Evolutionary conservation across 2,888 invertebrate species (phyloP).

Genomic region (Cactoblastis cactorum): DNA sequence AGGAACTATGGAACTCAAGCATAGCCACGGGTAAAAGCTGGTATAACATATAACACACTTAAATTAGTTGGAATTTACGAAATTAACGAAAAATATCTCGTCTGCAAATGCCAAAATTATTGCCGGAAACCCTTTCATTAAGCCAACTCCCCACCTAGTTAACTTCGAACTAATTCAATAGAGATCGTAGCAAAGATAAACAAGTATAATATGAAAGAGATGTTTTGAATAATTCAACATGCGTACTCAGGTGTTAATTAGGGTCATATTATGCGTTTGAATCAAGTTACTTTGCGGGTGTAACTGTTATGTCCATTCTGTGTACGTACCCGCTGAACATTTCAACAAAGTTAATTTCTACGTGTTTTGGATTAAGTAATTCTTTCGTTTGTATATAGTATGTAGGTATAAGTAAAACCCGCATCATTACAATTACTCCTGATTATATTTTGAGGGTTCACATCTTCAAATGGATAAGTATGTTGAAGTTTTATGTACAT

Average conservation of each 20-base stretch:
- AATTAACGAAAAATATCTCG: too few species aligned
- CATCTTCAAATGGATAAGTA: too few species aligned
- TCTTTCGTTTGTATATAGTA: too few species aligned
- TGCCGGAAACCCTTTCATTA: not conserved
- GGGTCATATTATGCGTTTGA: constrained; percentile 13
- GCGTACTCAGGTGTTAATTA: constrained; percentile 16
- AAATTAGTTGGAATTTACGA: too few species aligned
- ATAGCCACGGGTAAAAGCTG: too few species aligned
- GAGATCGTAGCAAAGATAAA: constrained; percentile 23
- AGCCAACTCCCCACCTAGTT: constrained; percentile 1
- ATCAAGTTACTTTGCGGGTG: constrained; percentile 10
- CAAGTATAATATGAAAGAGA: constrained; percentile 5
- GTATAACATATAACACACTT: too few species aligned
- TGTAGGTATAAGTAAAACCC: too few species aligned
- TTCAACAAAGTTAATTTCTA: not conserved
- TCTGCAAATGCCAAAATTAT: not conserved
- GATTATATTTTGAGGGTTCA: too few species aligned
- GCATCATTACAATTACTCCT: too few species aligned
- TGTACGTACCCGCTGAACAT: not conserved
- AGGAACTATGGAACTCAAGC: too few species aligned
- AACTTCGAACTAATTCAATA: constrained; percentile 23
- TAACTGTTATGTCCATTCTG: constrained; percentile 6
- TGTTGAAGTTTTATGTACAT: too few species aligned
- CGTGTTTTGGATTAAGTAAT: too few species aligned
- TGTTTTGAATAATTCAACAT: constrained; percentile 18